Base-by-base conservation (phyloP, 2,888 invertebrate genomes). In the Rapana venosa region DNA sequence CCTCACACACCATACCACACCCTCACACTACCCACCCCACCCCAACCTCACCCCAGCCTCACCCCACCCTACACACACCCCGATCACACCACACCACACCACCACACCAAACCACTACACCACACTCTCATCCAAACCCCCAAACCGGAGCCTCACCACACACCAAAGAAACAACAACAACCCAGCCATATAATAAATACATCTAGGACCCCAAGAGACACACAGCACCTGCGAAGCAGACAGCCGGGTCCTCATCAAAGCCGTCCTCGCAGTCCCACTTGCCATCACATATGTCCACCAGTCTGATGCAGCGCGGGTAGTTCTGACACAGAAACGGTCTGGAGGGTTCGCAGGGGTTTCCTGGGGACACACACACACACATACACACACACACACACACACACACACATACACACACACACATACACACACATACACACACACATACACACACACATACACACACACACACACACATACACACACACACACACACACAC, bases 221-320 rank as follows among this genome's bases (percentile, higher is more conserved):
- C 35, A 4, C 15, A 17, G 15, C 92, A 95, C 95, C 93, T 87
- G 95, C 95, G 84, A 94, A 95, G 91, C 95, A 95, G 81, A 95
- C 93, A 79, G 94, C 95, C 66, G 93, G 92, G 90, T 95, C 94
- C 91, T 95, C 95, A 90, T 95, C 95, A 91, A 94, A 95, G 47
- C 95, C 95, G 86, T 95, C 95, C 8, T 94, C 94, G 91, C 95
- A 95, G 90, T 95, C 95, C n/a, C 92, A 93, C 89, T 93, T 94
- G 81, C 93, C 93, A 90, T 95, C 95, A 93, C 95, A 95, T 22
- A 95, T 93, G 90, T 93, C 94, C 61, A 93, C 93, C 92, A 95
- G 93, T 30, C 95, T 93, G 93, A 95, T 94, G 91, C 95, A 95
- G 61, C 92, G 92, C 22, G 93, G 92, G 26, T 92, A 91, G 6